A percentile compares a stretch with the other conserved stretches of the same genome.
phyloP scores from a whole-genome alignment of 2,113 vertebrate genomes.

The Phalacrocorax aristotelis region DNA sequence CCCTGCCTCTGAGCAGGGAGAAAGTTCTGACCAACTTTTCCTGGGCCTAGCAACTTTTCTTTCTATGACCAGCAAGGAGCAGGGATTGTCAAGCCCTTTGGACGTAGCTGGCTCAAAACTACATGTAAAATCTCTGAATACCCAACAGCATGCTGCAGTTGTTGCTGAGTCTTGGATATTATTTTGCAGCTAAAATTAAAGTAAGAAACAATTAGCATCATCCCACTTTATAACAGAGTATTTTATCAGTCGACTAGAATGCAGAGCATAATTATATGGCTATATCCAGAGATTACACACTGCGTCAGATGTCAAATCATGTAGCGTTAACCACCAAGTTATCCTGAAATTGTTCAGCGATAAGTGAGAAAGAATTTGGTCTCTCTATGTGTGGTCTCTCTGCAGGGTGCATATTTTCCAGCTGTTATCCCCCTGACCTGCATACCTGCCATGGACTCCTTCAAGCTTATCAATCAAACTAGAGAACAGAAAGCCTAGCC shows the following conservation, averaged over 20 bases:
- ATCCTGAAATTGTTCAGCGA: constrained; percentile 55
- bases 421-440: constrained; percentile 77
- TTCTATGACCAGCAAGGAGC: not conserved
- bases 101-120: not conserved
- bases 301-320: constrained; percentile 38
- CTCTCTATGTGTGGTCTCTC: constrained; percentile 84
- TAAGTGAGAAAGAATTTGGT: constrained; percentile 72
- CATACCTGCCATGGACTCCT: constrained; percentile 76
- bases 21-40: not conserved
- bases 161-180: not conserved
- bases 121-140: not conserved
- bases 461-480: constrained; percentile 71
- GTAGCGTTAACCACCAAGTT: constrained; percentile 32
- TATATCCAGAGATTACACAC: constrained; percentile 38
- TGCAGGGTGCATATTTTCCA: constrained; percentile 67
- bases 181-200: constrained; percentile 49
- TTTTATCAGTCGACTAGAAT: constrained; percentile 37
- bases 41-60: not conserved
- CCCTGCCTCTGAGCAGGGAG: not conserved
- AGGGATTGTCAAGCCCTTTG: not conserved
- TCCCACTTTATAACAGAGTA: constrained; percentile 25
- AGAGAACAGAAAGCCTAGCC: constrained; percentile 10
- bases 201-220: constrained; percentile 40
- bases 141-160: not conserved
- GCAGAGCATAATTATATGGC: constrained; percentile 24